Evolutionary conservation across 2,113 vertebrate species (phyloP).

Genomic region (Cariama cristata): DNA sequence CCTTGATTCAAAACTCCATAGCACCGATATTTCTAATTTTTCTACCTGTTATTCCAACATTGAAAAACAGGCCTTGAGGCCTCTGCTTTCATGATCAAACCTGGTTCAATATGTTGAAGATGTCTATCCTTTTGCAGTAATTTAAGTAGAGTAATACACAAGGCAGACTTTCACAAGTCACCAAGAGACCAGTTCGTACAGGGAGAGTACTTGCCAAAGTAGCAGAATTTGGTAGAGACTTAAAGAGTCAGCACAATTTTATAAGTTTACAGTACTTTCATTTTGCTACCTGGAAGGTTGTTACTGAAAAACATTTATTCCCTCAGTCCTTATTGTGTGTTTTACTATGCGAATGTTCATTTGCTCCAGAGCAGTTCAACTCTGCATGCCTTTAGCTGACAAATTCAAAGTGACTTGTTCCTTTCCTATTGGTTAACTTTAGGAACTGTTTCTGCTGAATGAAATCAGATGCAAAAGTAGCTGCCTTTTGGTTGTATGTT

Average conservation of each 20-base stretch:
- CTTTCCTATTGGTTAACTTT: background rate
- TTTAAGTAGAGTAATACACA: background rate
- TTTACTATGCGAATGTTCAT: background rate
- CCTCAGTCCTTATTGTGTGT: background rate
- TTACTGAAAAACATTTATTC: background rate
- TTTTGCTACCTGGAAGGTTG: background rate
- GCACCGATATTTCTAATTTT: background rate
- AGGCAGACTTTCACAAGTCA: background rate
- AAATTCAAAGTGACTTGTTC: background rate
- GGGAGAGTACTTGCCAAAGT: background rate
- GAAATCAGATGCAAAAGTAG: background rate
- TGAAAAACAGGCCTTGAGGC: background rate
- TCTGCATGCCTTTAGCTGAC: background rate
- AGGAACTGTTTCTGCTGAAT: background rate
- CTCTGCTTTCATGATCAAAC: background rate
- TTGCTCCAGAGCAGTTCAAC: background rate
- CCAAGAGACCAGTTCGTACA: background rate
- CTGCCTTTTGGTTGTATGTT: background rate
- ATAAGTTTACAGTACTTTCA: background rate
- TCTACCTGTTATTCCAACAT: background rate
- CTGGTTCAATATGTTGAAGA: background rate
- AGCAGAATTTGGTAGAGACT: background rate
- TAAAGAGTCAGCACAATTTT: background rate
- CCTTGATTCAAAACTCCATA: background rate
- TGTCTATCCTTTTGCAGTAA: background rate